Evolutionary conservation across 2,888 invertebrate species (phyloP), one percentile per base, ranked within the genome.

Genomic region (Drosophila phalerata): DNA sequence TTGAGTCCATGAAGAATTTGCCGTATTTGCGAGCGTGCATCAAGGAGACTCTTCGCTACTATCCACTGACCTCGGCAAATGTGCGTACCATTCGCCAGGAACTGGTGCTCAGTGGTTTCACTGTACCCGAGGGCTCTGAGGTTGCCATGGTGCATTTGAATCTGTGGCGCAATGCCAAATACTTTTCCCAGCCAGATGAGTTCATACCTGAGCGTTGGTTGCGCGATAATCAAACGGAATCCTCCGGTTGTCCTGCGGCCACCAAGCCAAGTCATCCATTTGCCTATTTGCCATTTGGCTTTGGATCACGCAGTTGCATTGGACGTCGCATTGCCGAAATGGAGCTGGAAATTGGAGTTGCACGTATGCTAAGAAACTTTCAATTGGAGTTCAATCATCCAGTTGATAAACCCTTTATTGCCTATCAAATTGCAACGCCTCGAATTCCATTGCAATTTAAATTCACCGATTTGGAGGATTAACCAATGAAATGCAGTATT

Each of bases 201-300:
- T 97, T 94, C 86, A 90, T 95, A 37, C 97, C 97, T 0, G 96
- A 97, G 88, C 93, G 97, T 34, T 97, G 97, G 97, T 66, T 93
- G 34, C 94, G 93, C 9, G 93, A 30, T 4, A 57, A 55, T 17
- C 60, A 53, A 13, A 10, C 37, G 8, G 40, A 25, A 9, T 28
- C 52, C 38, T 4, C 55, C 0, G 63, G 94, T 65, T 96, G 94
- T 85, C 90, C 95, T 22, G 96, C 96, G 10, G 57, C 72, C 15
- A 75, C 56, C 13, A 79, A 81, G 17, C 49, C 73, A 40, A 67
- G 69, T 11, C 85, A 85, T 77, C 90, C 90, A 1, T 90, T 90
- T 74, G 73, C 83, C 28, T 90, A 85, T 73, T 52, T 90, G 34
- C 91, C 91, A 0, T 91, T 91, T 53, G 90, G 91, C 5, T 90